A percentile compares a stretch with the other conserved stretches of the same genome.
phyloP scores from a whole-genome alignment of 2,888 invertebrate species.

The Lasioglossum oenotherae region DNA sequence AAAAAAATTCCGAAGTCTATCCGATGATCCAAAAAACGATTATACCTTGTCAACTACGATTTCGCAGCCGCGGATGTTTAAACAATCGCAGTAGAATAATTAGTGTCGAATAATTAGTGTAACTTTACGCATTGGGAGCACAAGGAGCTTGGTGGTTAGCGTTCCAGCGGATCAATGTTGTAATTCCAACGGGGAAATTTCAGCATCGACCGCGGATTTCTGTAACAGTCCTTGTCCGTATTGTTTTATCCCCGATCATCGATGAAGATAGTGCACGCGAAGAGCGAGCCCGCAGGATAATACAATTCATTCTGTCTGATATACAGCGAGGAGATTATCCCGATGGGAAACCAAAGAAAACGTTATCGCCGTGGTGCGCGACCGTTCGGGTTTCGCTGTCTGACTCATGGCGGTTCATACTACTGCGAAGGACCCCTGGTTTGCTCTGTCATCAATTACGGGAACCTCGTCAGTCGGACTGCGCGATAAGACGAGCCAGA shows the following conservation, averaged over 20 bases:
- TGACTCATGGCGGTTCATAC: constrained; percentile 44
- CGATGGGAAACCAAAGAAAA: constrained; percentile 48
- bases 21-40: neutral
- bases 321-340: constrained; percentile 35
- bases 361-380: constrained; percentile 25
- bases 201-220: neutral
- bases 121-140: neutral
- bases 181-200: neutral
- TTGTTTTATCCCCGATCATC: constrained; percentile 36
- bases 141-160: neutral
- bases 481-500: constrained; percentile 27
- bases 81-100: neutral
- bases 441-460: constrained; percentile 32
- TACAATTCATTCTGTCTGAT: constrained; percentile 45
- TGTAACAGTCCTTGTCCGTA: neutral
- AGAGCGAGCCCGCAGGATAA: constrained; percentile 30
- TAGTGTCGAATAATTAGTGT: neutral
- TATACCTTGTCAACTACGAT: neutral
- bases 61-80: neutral
- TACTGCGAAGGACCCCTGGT: constrained; percentile 29
- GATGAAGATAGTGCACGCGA: constrained; percentile 16
- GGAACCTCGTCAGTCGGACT: constrained; percentile 9
- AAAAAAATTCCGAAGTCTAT: neutral
- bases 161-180: neutral
- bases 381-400: constrained; percentile 8